A percentile compares a stretch with the other conserved stretches of the same genome.
phyloP scores from a whole-genome alignment of 2,113 vertebrate genomes.

The Odontesthes bonariensis region DNA sequence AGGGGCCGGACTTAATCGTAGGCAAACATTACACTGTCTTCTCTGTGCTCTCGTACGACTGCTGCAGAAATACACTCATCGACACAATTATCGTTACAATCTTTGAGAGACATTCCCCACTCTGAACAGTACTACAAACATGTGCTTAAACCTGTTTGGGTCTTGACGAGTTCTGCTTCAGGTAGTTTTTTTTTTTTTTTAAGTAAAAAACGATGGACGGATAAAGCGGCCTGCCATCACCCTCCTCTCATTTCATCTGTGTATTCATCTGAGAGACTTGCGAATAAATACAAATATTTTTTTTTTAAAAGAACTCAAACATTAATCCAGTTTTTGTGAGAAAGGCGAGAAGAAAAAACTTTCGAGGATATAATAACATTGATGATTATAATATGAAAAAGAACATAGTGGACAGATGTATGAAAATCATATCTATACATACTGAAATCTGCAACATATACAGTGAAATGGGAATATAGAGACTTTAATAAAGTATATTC shows the following conservation, averaged over 20 bases:
- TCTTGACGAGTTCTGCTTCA: not conserved
- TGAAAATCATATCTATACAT: constrained; percentile 59
- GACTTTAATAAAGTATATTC: constrained; percentile 30
- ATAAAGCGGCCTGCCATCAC: not conserved
- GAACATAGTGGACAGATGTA: constrained; percentile 26
- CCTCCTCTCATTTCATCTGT: no score
- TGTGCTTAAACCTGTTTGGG: no score
- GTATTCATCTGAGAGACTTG: no score
- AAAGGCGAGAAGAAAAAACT: constrained; percentile 39
- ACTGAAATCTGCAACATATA: constrained; percentile 32
- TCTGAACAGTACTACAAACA: not conserved
- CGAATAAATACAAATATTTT: no score
- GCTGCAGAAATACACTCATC: constrained; percentile 10
- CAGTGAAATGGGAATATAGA: constrained; percentile 67
- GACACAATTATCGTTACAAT: constrained; percentile 3
- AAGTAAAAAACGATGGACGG: not conserved
- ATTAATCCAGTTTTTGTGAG: not conserved
- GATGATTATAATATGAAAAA: constrained; percentile 1
- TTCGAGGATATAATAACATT: constrained; percentile 7
- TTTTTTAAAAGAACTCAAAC: not conserved
- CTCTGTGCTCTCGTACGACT: constrained; percentile 1
- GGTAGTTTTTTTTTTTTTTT: not conserved
- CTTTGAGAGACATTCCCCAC: constrained; percentile 2
- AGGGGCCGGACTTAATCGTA: constrained; percentile 8
- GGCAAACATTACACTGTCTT: constrained; percentile 2